Evolutionary conservation across 2,888 invertebrate genomes (phyloP), one percentile per base, ranked within the genome.

Genomic region (Erannis defoliaria): DNA sequence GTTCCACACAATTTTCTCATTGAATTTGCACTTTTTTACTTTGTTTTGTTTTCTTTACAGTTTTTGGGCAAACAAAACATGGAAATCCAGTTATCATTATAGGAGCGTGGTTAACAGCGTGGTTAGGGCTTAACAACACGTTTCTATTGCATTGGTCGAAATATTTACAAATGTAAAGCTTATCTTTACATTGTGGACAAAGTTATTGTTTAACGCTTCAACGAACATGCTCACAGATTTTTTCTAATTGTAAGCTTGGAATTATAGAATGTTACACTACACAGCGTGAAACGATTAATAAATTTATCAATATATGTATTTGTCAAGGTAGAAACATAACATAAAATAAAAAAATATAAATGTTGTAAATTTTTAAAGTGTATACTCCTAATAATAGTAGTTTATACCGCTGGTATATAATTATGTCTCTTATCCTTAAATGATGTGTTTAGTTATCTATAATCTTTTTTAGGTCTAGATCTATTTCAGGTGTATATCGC

Each of bases 31-130:
- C 23, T 23, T 23, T 3, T 23, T 23, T 5, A 23, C 5, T 16
- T 38, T 19, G 19, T 38, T 38, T 18, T 38, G n/a, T 40, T 40
- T 3, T 21, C 19, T 19, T 5, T 5, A 10, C 19, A 21, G 12
- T 12, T 9, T 40, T 12, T 40, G 40, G 18, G 48, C 21, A 3
- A 31, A 21, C 21, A 21, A n/a, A 6, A 3, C 35, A 12, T 4
- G 48, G 48, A 33, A 48, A 48, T 19, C 48, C 48, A 1, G 5
- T 48, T 12, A 48, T 48, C 8, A 21, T 48, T 12, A 48, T 48
- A 31, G 33, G 48, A 48, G 3, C 2, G 8, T 35, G 33, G 12
- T 35, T n/a, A n/a, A 21, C 48, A 48, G 1, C 12, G 6, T 8
- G 2, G 8, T 9, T 2, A 1, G 2, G 48, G 33, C n/a, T 19